Evolutionary conservation across 2,113 vertebrate species (phyloP).

Genomic region (Perca schrenkii): DNA sequence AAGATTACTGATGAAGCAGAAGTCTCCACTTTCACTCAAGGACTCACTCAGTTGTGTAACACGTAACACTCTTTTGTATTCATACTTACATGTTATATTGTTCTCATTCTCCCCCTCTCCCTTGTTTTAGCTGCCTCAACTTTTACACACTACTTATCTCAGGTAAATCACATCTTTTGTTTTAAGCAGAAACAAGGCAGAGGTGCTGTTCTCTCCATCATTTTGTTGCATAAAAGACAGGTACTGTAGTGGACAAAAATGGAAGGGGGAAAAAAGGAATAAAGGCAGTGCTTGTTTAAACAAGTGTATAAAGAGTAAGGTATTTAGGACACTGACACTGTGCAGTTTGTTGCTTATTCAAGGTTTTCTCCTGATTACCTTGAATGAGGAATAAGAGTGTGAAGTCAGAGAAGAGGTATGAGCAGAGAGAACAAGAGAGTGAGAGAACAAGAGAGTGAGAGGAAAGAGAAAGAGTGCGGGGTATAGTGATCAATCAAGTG

Average conservation of each 20-base stretch:
- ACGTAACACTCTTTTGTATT: constrained; percentile 3
- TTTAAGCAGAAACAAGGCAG: not conserved
- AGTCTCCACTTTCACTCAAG: not conserved
- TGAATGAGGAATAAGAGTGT: constrained; percentile 3
- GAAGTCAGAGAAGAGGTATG: not conserved
- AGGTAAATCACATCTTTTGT: constrained; percentile 19
- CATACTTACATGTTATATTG: not conserved
- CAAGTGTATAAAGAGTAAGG: not conserved
- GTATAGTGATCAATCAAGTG: not conserved
- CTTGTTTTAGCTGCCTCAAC: constrained; percentile 18
- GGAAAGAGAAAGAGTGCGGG: not conserved
- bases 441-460: not conserved
- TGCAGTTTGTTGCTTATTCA: constrained; percentile 4
- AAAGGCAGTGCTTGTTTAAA: constrained; percentile 11
- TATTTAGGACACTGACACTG: constrained; percentile 24
- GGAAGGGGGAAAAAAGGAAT: not conserved
- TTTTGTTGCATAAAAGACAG: constrained; percentile 4
- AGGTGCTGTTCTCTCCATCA: constrained; percentile 28
- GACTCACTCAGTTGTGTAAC: not conserved
- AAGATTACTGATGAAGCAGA: constrained; percentile 30
- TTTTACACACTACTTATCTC: constrained; percentile 7
- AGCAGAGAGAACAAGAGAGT: constrained; percentile 1
- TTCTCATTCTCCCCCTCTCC: constrained; percentile 5
- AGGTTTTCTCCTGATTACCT: constrained; percentile 11
- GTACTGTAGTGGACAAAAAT: not conserved